These are phyloP conservation scores for Lagodon rhomboides DNA, from an alignment of 2,797 vertebrate genomes.

Conservation along the genomic window DNA sequence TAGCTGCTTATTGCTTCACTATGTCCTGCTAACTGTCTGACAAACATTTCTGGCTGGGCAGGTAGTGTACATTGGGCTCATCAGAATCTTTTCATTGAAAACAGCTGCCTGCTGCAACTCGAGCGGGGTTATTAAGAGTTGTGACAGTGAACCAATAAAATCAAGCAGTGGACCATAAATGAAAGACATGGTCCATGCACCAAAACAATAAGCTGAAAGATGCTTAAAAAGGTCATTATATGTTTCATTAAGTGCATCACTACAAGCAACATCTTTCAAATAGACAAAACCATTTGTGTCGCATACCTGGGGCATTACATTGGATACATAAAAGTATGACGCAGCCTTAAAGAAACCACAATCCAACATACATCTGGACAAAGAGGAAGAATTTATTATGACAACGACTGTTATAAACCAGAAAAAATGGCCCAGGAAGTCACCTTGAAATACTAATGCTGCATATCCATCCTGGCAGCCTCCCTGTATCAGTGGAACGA, in stretches of 20 bases:
- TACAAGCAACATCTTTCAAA: neutral
- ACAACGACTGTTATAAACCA: conserved; percentile 7
- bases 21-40: too few relatives aligned
- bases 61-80: too few relatives aligned
- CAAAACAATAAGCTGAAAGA: neutral
- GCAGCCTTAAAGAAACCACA: neutral
- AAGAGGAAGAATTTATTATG: conserved; percentile 19
- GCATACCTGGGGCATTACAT: neutral
- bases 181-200: too few relatives aligned
- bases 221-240: neutral
- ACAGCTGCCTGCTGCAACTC: too few relatives aligned
- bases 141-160: neutral
- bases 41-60: too few relatives aligned
- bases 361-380: neutral
- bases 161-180: neutral
- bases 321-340: neutral
- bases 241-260: neutral
- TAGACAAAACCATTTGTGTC: neutral
- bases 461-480: conserved; percentile 36
- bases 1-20: too few relatives aligned
- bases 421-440: conserved; percentile 37
- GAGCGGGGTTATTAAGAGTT: too few relatives aligned
- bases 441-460: conserved; percentile 54
- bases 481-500: conserved; percentile 34
- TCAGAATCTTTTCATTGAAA: too few relatives aligned